phyloP scores from a whole-genome alignment of 2,888 invertebrate genomes.

The Microplitis manilae region DNA sequence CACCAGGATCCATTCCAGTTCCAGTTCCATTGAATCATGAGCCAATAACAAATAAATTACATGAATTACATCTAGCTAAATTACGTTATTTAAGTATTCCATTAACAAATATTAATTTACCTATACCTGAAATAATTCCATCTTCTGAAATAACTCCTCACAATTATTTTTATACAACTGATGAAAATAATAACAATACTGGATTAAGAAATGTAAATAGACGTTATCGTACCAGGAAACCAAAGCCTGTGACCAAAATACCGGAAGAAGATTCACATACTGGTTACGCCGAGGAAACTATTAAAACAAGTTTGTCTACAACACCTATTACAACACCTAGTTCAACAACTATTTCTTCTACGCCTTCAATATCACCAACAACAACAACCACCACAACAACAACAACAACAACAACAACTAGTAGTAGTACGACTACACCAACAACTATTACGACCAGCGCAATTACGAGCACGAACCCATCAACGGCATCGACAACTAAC shows the following conservation, averaged over 20 bases:
- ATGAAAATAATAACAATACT: constrained; percentile 21
- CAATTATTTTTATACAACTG: not conserved
- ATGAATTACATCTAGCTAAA: constrained; percentile 15
- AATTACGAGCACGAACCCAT: not conserved
- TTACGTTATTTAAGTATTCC: constrained; percentile 37
- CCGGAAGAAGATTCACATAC: constrained; percentile 32
- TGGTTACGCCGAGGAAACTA: constrained; percentile 31
- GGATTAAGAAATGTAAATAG: constrained; percentile 16
- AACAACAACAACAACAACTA: not conserved
- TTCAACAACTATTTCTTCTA: not conserved
- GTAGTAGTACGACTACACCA: not conserved
- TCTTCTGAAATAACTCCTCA: not conserved
- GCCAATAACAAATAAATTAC: constrained; percentile 23
- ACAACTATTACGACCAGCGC: not conserved
- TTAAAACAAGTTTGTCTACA: constrained; percentile 19
- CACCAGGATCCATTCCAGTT: not conserved
- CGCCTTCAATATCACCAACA: not conserved
- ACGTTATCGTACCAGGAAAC: constrained; percentile 33
- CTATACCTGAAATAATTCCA: constrained; percentile 21
- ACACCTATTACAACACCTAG: not conserved
- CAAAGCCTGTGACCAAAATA: constrained; percentile 11
- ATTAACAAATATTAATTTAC: constrained; percentile 18
- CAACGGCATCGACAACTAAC: not conserved
- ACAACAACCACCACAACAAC: not conserved
- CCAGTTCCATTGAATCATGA: constrained; percentile 3